phyloP scores from a whole-genome alignment of 2,888 invertebrate species.

The Trachelus stipa region DNA sequence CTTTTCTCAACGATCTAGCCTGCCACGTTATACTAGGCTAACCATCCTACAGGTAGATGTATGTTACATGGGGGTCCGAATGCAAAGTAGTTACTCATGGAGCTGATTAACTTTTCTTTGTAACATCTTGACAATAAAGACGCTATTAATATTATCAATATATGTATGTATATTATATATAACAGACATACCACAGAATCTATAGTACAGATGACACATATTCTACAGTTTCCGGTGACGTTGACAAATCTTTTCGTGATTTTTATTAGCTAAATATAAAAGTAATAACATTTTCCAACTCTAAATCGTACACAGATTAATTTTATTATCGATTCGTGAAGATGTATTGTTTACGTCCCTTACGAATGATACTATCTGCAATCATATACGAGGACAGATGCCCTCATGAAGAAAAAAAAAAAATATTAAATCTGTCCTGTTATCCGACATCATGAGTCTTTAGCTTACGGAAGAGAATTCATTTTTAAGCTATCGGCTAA shows the following conservation, averaged over 20 bases:
- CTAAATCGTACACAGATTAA: background rate
- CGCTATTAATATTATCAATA: too few relatives aligned
- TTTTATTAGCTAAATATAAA: background rate
- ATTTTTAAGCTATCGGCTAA: background rate
- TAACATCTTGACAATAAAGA: too few relatives aligned
- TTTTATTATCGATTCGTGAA: background rate
- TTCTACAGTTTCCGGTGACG: background rate
- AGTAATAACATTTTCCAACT: background rate
- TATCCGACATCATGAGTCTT: background rate
- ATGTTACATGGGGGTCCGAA: too few relatives aligned
- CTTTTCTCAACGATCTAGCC: conserved; percentile 11
- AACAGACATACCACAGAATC: background rate
- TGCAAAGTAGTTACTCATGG: too few relatives aligned
- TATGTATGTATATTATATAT: too few relatives aligned
- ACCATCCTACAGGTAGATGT: background rate
- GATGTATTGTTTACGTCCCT: background rate
- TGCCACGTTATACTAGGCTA: background rate
- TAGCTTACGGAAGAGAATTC: background rate
- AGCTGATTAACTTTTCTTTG: too few relatives aligned
- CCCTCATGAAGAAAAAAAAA: background rate
- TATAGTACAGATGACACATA: background rate
- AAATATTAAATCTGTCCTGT: background rate
- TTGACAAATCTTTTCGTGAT: background rate
- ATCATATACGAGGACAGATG: background rate
- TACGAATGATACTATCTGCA: background rate